Evolutionary conservation across 1,140 invertebrate species (phyloP), one percentile per base, ranked within the genome.

Genomic region (Leptinotarsa defecta): DNA sequence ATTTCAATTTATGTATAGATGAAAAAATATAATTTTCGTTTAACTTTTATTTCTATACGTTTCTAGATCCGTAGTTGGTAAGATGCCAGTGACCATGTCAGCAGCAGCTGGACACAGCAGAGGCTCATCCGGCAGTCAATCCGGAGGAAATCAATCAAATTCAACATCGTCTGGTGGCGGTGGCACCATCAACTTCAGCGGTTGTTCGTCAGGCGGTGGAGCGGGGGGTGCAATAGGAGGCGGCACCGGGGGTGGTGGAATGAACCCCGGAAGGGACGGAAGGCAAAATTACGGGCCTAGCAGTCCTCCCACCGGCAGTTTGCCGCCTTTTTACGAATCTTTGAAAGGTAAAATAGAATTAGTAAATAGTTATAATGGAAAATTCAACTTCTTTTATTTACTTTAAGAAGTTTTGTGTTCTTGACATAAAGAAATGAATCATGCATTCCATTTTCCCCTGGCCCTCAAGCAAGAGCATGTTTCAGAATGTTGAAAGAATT

Each of bases 271-370:
- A 1, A 89, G 93, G 15, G 92, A 93, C 82, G 92, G 92, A 4
- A 89, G 93, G 24, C 92, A 92, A 64, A 94, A 94, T 82, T 94
- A 94, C 82, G 94, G 93, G 4, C 93, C 93, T 3, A 94, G 93
- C 77, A 94, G 93, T 77, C 93, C 93, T 67, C 93, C 93, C 3
- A 94, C 93, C 1, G 93, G 93, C 0, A 94, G 93, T 57, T 83
- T 95, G 65, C 94, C 94, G 8, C 94, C 94, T 1, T 95, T 95
- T 81, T 94, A 94, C 81, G 94, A 95, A 86, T 94, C 92, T 17
- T 87, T 95, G 0, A 95, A 95, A 85, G 90, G 71, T 73, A 65
- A 43, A 43, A 43, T 43, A 43, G 34, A 43, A 43, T 43, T 43
- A 11, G 0, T 11, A 11, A 43, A 43, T 11, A 43, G 34, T 43